Evolutionary conservation across 2,888 invertebrate species (phyloP), one percentile per base, ranked within the genome.

Genomic region (Euphydryas editha): DNA sequence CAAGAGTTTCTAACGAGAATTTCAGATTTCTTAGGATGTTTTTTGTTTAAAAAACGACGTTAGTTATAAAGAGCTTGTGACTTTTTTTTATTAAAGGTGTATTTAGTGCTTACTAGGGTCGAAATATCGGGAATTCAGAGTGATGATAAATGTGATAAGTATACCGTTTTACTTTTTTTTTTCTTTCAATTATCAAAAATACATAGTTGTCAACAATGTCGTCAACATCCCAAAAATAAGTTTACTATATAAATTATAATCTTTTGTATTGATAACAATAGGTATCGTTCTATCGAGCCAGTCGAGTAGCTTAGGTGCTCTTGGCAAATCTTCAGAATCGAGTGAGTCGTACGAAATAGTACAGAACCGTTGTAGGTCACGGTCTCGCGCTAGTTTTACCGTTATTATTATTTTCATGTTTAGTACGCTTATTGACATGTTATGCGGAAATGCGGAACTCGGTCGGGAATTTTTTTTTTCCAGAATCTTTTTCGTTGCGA

Each of bases 331-430:
- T 58, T 60, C 62, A 65, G 65, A 69, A 72, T 72, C 68, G 67
- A 72, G 71, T 71, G 69, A 70, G 66, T 67, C 47, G 66, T 60
- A 68, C 68, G 59, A 63, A 59, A 62, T 63, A 67, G 63, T 58
- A 71, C 63, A 61, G 58, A 37, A 55, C n/a, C 15, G 39, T 66
- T 67, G 69, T 76, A 68, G 83, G 84, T 84, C 85, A 85, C 46
- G 85, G 84, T 72, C 82, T 67, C 71, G 79, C 65, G 73, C 82
- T 66, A 80, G 68, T 81, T 81, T n/a, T n/a, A n/a, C n/a, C 24
- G 11, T 13, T 11, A 65, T 69, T 67, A 66, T 64, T 59, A 67
- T 67, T 65, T 65, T 70, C 61, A 24, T 51, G n/a, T 10, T 20
- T 10, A 20, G 49, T 15, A 59, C 46, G 42, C 59, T 62, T 56